Conservation (phyloP, 2,113 vertebrate species). For the Serilophus lunatus region DNA sequence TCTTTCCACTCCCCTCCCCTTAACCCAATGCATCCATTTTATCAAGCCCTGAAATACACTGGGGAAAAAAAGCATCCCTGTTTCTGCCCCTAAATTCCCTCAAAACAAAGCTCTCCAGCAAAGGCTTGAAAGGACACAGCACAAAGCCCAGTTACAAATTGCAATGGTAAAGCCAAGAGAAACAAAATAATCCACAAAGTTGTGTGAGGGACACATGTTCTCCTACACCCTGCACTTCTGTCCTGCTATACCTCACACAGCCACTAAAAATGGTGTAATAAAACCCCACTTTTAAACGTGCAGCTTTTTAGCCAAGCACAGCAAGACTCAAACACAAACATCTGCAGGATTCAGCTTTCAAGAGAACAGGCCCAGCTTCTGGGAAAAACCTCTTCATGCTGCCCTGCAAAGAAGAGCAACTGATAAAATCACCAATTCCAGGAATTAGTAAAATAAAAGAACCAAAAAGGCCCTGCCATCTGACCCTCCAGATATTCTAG, state of each 20-base stretch:
- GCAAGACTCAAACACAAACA: neutral
- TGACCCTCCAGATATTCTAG: neutral
- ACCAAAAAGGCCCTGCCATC: neutral
- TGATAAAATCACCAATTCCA: neutral
- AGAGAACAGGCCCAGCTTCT: neutral
- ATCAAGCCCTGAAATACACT: neutral
- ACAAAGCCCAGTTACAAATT: neutral
- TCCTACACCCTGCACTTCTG: neutral
- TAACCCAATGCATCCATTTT: neutral
- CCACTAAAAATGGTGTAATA: neutral
- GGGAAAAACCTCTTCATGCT: neutral
- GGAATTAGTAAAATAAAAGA: neutral
- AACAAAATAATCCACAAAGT: accelerated
- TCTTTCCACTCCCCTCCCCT: accelerated
- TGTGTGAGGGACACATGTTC: neutral
- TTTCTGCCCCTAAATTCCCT: neutral
- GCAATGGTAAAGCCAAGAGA: neutral
- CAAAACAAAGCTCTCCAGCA: neutral
- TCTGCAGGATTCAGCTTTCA: neutral
- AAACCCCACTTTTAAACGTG: neutral
- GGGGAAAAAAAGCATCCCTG: neutral
- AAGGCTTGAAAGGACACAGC: neutral
- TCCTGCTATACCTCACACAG: neutral
- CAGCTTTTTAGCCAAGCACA: neutral
- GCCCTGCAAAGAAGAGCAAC: neutral